phyloP scores from a whole-genome alignment of 2,888 invertebrate genomes.

The Pseudoips prasinana region DNA sequence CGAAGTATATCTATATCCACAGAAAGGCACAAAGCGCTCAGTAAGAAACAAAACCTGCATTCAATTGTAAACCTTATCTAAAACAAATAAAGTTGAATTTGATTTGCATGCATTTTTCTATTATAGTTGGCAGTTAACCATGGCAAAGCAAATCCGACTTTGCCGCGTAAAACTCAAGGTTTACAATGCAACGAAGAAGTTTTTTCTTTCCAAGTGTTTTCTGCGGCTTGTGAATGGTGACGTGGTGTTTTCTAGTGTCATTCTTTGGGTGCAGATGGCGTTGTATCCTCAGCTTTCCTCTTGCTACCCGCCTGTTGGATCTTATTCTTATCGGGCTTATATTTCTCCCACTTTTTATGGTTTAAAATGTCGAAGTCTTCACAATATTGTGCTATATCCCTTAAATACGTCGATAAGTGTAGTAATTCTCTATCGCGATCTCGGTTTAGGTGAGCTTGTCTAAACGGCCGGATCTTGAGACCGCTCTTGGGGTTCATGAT shows the following conservation, averaged over 20 bases:
- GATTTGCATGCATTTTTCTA: too few species aligned
- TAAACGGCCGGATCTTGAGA: slow-evolving; percentile 93
- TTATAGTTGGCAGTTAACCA: too few species aligned
- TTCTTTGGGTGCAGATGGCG: slow-evolving; percentile 60
- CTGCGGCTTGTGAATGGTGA: too few species aligned
- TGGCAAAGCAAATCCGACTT: too few species aligned
- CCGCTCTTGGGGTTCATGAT: slow-evolving; percentile 98
- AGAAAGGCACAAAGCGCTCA: too few species aligned
- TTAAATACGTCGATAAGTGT: slow-evolving; percentile 90
- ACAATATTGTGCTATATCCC: slow-evolving; percentile 89
- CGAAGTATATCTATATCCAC: too few species aligned
- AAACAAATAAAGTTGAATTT: too few species aligned
- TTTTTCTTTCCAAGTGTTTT: too few species aligned
- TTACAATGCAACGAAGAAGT: too few species aligned
- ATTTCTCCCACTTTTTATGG: slow-evolving; percentile 96
- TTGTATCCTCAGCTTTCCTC: slow-evolving; percentile 72
- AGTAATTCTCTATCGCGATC: slow-evolving; percentile 91
- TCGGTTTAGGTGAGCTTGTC: slow-evolving; percentile 94
- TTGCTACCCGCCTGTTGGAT: slow-evolving; percentile 63
- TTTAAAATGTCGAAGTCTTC: slow-evolving; percentile 93
- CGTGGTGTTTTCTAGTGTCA: slow-evolving; percentile 62
- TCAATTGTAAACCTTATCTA: too few species aligned
- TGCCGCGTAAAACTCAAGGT: too few species aligned
- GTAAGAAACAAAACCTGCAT: too few species aligned
- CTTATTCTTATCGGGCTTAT: slow-evolving; percentile 74